These are phyloP conservation scores for Corythornis madagascariensis DNA, from an alignment of 2,113 vertebrate species.

Conservation along the genomic window DNA sequence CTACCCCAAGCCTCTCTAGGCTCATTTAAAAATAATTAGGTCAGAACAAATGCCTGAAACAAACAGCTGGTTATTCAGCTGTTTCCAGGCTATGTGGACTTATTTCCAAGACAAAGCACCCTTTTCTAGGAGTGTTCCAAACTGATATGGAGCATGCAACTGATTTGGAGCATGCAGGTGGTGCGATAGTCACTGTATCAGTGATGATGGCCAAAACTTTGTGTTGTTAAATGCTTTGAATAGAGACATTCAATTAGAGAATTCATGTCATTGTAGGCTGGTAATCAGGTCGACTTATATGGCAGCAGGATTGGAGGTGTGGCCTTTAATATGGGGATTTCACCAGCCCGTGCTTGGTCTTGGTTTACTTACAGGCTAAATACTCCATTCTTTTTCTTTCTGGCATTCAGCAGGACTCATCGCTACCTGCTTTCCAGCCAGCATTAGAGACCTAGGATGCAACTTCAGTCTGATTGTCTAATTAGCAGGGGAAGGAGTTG, in stretches of 20 bases:
- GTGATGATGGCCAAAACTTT: neutral
- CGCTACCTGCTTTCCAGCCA: neutral
- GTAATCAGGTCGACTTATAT: accelerated
- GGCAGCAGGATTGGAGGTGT: neutral
- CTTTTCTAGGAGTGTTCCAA: neutral
- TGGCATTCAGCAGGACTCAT: neutral
- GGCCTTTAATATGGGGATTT: neutral
- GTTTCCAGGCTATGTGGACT: neutral
- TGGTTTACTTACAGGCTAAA: neutral
- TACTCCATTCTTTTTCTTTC: accelerated
- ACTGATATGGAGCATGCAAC: too few relatives aligned
- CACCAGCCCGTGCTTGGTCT: accelerated
- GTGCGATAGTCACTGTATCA: neutral
- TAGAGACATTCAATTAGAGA: neutral
- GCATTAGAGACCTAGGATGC: neutral
- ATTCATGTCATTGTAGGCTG: accelerated
- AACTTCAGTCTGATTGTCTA: neutral
- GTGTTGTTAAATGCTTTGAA: neutral
- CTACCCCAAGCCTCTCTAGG: neutral
- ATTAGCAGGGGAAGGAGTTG: neutral
- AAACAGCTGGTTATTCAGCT: neutral
- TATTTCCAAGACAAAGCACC: neutral
- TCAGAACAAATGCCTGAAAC: slow-evolving; percentile 44
- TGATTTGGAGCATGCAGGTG: accelerated
- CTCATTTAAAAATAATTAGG: neutral